Evolutionary conservation across 2,113 vertebrate species (phyloP), one percentile per base, ranked within the genome.

Genomic region (Bufo bufo): DNA sequence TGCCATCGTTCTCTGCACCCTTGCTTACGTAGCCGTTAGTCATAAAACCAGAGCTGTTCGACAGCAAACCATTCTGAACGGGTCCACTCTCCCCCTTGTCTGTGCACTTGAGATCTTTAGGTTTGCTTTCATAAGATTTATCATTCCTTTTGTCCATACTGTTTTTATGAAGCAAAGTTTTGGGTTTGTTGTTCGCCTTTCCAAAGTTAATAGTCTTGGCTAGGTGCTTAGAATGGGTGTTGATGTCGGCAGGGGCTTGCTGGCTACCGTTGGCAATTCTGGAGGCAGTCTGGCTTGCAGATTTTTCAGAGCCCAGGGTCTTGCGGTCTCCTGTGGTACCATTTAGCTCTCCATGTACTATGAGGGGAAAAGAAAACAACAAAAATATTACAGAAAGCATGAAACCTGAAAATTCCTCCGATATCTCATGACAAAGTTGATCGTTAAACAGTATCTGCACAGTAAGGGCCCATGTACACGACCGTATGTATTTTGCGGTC

Each of bases 81-180:
- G 95, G 91, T 85, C 94, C 86, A 74, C 92, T 91, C 92, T 99
- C 97, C 1, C 93, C 95, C 92, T 98, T 98, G 82, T 98, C 97
- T 85, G 94, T 85, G 89, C 94, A 88, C 59, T 95, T 96, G 89
- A 91, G 92, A 89, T 98, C 97, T 85, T 95, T 93, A 89, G 94
- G 93, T 94, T 96, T 97, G 86, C 92, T 96, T 90, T 98, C 97
- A 0, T 95, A 94, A 89, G 93, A 92, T 89, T 97, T 97, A 84
- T 97, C 97, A 96, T 95, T 96, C 94, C 96, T 98, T 95, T 95
- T 96, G 97, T 99, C 97, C 96, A 97, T 97, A 93, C 92, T 97
- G 93, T 96, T 98, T 93, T 97, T 99, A 93, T 95, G 94, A 91
- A 96, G 92, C 92, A 95, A 93, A 93, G 94, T 95, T 91, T 96